Percentiles rank a stretch among this genome's conserved stretches.
Conservation (phyloP, 2,888 invertebrate species). For the Heteromyza rotundicornis region DNA sequence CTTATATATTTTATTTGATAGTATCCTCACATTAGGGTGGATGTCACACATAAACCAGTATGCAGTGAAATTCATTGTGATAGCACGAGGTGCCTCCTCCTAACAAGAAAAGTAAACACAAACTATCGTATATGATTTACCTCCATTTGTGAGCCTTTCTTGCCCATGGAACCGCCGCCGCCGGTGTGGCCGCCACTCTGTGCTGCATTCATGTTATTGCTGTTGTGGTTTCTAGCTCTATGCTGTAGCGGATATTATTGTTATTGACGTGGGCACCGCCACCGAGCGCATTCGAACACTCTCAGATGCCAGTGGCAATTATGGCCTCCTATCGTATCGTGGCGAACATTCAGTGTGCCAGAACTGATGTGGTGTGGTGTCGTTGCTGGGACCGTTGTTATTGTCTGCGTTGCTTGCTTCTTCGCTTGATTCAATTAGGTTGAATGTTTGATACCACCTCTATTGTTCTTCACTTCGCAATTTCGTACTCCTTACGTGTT, state of each 20-base stretch:
- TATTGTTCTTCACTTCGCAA: too few relatives aligned
- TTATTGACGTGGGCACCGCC: background rate
- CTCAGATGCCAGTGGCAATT: background rate
- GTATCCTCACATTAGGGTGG: too few relatives aligned
- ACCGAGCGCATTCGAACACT: background rate
- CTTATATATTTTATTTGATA: too few relatives aligned
- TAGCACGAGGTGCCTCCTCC: too few relatives aligned
- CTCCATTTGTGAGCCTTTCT: constrained; percentile 63
- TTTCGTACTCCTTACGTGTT: too few relatives aligned
- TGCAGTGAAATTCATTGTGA: too few relatives aligned
- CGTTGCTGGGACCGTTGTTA: background rate
- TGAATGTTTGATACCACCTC: too few relatives aligned
- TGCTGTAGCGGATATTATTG: background rate
- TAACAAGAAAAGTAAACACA: too few relatives aligned
- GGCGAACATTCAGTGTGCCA: too few relatives aligned
- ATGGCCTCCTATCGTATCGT: background rate
- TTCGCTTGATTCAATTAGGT: background rate
- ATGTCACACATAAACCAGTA: too few relatives aligned
- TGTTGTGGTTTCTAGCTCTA: background rate
- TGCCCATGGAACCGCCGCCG: constrained; percentile 57
- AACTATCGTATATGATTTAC: constrained; percentile 41
- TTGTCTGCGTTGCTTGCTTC: background rate
- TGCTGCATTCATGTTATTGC: constrained; percentile 62
- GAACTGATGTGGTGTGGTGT: too few relatives aligned
- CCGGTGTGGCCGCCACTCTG: constrained; percentile 61